Base-by-base conservation (phyloP, 2,113 vertebrate genomes). In the Pungitius pungitius region DNA sequence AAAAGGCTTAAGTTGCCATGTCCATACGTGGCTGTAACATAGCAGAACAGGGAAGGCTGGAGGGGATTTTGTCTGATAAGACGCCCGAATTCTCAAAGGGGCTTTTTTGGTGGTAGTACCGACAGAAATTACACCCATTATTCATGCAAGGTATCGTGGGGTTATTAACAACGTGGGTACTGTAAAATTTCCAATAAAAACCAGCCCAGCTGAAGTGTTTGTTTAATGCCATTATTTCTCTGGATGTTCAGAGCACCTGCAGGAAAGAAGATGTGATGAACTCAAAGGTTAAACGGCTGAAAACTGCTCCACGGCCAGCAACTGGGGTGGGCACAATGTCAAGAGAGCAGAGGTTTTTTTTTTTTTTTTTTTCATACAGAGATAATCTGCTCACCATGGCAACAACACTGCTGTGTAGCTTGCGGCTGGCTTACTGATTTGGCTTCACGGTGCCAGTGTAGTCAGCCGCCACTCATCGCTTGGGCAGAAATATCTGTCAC, bases 311-410 rank as follows among this genome's bases (percentile, higher is more conserved):
- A 59, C 42, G 54, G 24, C 51, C 58, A 65, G 61, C 45, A 22
- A 37, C 24, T 0, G 22, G 11, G 58, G 62, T 73, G 72, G 66
- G 40, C 75, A 69, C 70, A 65, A 73, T 82, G 73, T 77, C 56
- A 70, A 49, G 54, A 71, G 69, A 84, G 51, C 55, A 52, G 55
- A 69, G 9, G 1, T 2, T 33, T 43, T 55, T 26, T 40, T 52
- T 39, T 61, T 54, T 68, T 42, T 37, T 43, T 61, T 26, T 68
- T 42, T 45, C 55, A 40, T 69, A 64, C 57, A 69, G 65, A 85
- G 78, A 79, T 82, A 80, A 85, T 84, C 64, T 78, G 18, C 71
- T 88, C 85, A 87, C 87, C 87, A 89, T 89, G 87, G 87, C 72
- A 91, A 89, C 86, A 75, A 64, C 73, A 74, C 61, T 33, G 62